Base-by-base conservation (phyloP, 2,113 vertebrate genomes). In the Pelmatolapia mariae region DNA sequence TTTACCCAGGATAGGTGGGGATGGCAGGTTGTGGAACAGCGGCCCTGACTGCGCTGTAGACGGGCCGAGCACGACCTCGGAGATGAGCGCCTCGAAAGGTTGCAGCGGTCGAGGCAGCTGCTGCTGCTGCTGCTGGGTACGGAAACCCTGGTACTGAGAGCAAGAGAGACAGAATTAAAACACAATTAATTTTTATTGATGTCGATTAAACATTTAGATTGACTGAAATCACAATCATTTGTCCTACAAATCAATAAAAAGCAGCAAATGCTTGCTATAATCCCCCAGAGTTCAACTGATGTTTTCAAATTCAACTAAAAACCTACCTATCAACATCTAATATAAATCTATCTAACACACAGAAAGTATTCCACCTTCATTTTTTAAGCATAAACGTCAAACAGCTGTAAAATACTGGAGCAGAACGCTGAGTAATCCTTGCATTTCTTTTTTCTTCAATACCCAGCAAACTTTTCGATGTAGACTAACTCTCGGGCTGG, bases 81-180 rank as follows among this genome's bases (percentile, higher is more conserved):
- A 99, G 98, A 50, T 99, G 98, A 91, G 99, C 98, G 9, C 99
- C 99, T 93, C 99, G 97, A 94, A 99, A 98, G 2, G 98, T 98
- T 1, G 98, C 98, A 5, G 98, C 98, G 2, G 98, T 97, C 56
- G 98, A 97, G 10, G 96, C 94, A 3, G 96, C 95, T 1, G 95
- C 94, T 59, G 98, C 97, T 83, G 97, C 95, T 5, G 98, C 98
- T 9, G 97, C 96, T 3, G 98, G 98, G 95, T 99, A 99, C 12
- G 99, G 98, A 83, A 99, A 99, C 91, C 99, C 98, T 90, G 98
- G 98, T 95, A 99, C 99, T 99, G 96, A 86, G 93, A 93, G 19
- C 86, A 10, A 85, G 13, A 82, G 43, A 61, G 22, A 71, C 2
- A 50, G 33, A 38, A 13, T 38, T 31, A 19, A 82, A 82, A 43